Base-by-base conservation (phyloP, 2,888 invertebrate genomes). In the Cosmia trapezina region DNA sequence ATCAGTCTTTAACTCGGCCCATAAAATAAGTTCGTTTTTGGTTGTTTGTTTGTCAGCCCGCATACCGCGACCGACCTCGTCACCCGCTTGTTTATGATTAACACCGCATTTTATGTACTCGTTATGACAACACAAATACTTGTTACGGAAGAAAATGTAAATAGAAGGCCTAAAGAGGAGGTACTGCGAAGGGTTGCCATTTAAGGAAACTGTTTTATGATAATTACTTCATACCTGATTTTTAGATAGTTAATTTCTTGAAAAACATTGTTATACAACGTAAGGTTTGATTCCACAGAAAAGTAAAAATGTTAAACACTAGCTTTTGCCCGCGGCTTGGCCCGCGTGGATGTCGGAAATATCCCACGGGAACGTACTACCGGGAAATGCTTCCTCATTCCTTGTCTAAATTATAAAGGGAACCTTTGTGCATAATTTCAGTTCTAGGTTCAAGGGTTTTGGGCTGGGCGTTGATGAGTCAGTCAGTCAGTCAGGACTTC, bases 11-110 rank as follows among this genome's bases (percentile, higher is more conserved):
- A 51, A 65, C 70, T 70, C 71, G n/a, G 49, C 12, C 64, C 87
- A 86, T 89, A 91, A 91, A 91, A 91, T 88, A 86, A 89, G 87
- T 76, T 84, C 83, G 82, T 78, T 78, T 80, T 80, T 77, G 83
- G 73, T 73, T 88, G 87, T 89, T 89, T 94, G 93, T 93, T 94
- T 92, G 90, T 81, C 81, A 73, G 81, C 94, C 94, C 93, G 93
- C 92, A 94, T 93, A 76, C 79, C 77, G 67, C 83, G 83, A 84
- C 90, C 89, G 83, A 66, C 53, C 73, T 78, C 68, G 57, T 73
- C 81, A 74, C 56, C 65, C 71, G 69, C 73, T 85, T 86, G 83
- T 87, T 85, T 87, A 85, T 88, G 80, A 86, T 86, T 86, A 82
- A 86, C 79, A 81, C 78, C 87, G 78, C 77, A 79, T 85, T 80